These are phyloP conservation scores for Chouioia cunea DNA, from an alignment of 2,888 invertebrate species.

Conservation along the genomic window DNA sequence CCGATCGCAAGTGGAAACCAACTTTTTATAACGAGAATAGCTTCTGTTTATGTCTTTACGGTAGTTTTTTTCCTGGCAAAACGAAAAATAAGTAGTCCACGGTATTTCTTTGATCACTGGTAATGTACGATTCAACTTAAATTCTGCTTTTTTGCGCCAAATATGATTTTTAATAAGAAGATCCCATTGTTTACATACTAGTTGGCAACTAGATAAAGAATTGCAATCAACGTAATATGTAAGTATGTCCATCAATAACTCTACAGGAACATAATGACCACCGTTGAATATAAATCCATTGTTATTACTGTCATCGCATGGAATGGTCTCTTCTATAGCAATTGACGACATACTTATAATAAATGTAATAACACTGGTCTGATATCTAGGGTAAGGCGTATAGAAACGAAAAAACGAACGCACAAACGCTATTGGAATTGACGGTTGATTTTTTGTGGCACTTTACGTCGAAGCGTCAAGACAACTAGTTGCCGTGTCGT, in stretches of 20 bases:
- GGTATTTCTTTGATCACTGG: constrained; percentile 59
- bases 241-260: constrained; percentile 69
- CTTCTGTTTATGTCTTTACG: constrained; percentile 70
- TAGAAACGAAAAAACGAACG: too few species aligned
- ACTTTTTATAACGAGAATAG: constrained; percentile 65
- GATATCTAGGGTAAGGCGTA: too few species aligned
- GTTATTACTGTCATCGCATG: constrained; percentile 26
- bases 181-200: constrained; percentile 72
- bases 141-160: constrained; percentile 66
- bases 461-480: too few species aligned
- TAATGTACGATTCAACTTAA: constrained; percentile 52
- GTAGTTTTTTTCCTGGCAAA: constrained; percentile 67
- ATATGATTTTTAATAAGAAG: constrained; percentile 66
- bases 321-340: constrained; percentile 14
- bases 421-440: too few species aligned
- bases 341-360: constrained; percentile 25
- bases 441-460: too few species aligned
- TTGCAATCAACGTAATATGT: constrained; percentile 64
- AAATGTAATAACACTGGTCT: too few species aligned
- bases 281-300: constrained; percentile 29
- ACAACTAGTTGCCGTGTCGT: too few species aligned
- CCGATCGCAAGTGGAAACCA: constrained; percentile 64
- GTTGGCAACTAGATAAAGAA: constrained; percentile 66
- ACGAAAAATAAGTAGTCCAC: constrained; percentile 68
- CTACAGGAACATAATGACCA: constrained; percentile 67